phyloP scores from a whole-genome alignment of 2,113 vertebrate species.

The Columbina picui region DNA sequence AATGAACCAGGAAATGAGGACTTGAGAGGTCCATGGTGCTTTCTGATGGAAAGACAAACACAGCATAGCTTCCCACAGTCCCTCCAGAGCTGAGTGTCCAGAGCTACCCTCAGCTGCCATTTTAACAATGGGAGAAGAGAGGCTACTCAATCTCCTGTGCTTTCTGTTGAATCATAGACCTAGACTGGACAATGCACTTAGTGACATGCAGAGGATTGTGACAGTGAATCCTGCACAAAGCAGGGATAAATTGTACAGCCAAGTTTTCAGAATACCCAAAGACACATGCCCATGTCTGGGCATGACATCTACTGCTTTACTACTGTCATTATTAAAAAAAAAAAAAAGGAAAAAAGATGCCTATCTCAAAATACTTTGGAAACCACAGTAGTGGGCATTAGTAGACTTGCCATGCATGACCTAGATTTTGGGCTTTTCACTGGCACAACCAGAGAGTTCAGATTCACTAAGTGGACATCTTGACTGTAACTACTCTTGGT shows the following conservation, averaged over 20 bases:
- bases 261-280: background rate
- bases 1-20: background rate
- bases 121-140: background rate
- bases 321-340: background rate
- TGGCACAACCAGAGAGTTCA: background rate
- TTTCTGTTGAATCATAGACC: background rate
- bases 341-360: background rate
- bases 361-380: background rate
- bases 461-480: background rate
- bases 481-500: background rate
- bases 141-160: background rate
- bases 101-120: background rate
- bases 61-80: background rate
- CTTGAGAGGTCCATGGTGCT: background rate
- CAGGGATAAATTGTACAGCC: background rate
- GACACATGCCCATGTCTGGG: background rate
- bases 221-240: background rate
- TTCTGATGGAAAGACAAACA: background rate
- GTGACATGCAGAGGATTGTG: background rate
- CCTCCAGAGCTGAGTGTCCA: background rate
- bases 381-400: background rate
- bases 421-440: background rate
- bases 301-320: background rate
- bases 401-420: background rate
- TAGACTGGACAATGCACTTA: background rate